Evolutionary conservation across 2,888 invertebrate species (phyloP), one percentile per base, ranked within the genome.

Genomic region (Callyntrura guangdongensis): DNA sequence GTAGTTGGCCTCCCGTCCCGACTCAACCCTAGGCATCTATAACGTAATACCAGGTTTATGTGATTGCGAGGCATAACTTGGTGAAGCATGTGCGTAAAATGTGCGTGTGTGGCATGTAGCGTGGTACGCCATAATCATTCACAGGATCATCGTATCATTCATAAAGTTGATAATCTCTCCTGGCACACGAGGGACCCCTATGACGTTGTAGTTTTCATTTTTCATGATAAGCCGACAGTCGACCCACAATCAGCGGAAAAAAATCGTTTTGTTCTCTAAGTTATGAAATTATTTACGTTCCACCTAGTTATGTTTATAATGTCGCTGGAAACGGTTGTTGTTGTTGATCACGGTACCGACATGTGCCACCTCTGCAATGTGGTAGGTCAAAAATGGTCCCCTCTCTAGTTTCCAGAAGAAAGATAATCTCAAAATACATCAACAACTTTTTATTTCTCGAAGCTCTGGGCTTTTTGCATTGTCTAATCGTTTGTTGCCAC

Each of bases 311-410:
- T n/a, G 56, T 5, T 56, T 64, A 20, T 25, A 9, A 17, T 22
- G 9, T 20, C 11, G 20, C 1, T 22, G 36, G 36, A 36, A 36
- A 2, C 36, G 36, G 6, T 36, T 36, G 6, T 12, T 64, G 20
- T 64, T 22, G 22, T 22, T 22, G 20, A 25, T 2, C n/a, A 64
- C 17, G 64, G n/a, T 45, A 45, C 17, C 36, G 45, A 45, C 8
- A n/a, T n/a, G 27, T 25, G 22, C 45, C 64, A 22, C 25, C 67
- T 67, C 53, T 14, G 36, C 9, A 69, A 84, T 77, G 86, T 25
- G 86, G 86, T 86, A 86, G 77, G 86, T 86, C 86, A 49, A 49
- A 86, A 86, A 64, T 27, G 17, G 5, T 5, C 20, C 27, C 25
- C 0, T 67, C 45, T 61, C 17, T 22, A 20, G 17, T 25, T n/a